These are phyloP conservation scores for Graptemys geographica DNA, from an alignment of 2,797 vertebrate genomes.

Conservation along the genomic window DNA sequence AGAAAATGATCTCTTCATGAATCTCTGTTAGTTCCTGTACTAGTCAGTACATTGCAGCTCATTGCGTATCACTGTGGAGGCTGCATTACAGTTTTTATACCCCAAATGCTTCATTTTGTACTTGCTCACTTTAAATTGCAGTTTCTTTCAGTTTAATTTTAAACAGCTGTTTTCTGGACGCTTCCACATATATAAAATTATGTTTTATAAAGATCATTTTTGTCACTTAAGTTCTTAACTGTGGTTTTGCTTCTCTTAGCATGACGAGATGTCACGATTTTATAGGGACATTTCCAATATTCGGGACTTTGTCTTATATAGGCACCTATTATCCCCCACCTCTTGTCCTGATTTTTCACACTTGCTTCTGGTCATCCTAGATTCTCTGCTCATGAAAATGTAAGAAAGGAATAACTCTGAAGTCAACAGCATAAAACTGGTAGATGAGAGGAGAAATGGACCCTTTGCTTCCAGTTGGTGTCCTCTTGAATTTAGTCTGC, in stretches of 20 bases:
- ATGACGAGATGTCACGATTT: no score
- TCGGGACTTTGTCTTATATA: no score
- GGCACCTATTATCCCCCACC: no score
- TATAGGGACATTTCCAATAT: no score
- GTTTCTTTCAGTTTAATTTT: slow-evolving; percentile 60
- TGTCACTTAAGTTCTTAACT: slow-evolving; percentile 57
- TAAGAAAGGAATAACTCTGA: neutral
- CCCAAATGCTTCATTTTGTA: slow-evolving; percentile 51
- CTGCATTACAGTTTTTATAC: slow-evolving; percentile 32
- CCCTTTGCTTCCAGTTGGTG: neutral
- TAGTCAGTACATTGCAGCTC: neutral
- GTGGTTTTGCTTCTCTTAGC: slow-evolving; percentile 21
- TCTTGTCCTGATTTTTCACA: no score
- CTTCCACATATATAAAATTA: slow-evolving; percentile 51
- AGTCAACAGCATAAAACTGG: neutral
- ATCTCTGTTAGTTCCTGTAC: neutral
- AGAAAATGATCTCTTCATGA: neutral
- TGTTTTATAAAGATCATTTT: slow-evolving; percentile 52
- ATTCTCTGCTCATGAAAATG: neutral
- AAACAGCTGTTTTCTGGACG: slow-evolving; percentile 60
- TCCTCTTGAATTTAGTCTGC: neutral
- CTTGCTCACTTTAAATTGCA: slow-evolving; percentile 44
- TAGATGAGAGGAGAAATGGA: neutral
- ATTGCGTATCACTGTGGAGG: slow-evolving; percentile 11
- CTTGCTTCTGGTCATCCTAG: no score